Evolutionary conservation across 2,888 invertebrate genomes (phyloP).

Genomic region (Isoperla grammatica): DNA sequence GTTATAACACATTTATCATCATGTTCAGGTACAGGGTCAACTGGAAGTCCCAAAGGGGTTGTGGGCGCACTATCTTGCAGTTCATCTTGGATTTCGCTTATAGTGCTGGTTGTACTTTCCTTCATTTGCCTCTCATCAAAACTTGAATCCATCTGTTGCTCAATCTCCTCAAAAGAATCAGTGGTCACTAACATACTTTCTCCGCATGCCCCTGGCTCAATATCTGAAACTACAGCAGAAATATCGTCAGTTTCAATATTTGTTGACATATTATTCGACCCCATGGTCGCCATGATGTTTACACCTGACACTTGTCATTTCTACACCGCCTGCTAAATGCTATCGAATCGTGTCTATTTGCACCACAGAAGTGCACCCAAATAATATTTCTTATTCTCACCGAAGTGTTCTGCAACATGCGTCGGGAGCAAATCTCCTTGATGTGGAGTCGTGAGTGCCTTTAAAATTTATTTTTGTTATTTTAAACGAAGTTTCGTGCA

Average conservation of each 20-base stretch:
- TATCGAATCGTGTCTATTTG: no score
- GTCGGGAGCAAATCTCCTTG: no score
- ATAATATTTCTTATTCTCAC: no score
- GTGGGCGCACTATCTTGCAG: slow-evolving; percentile 41
- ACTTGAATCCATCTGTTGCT: slow-evolving; percentile 58
- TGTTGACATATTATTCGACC: background rate
- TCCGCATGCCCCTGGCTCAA: slow-evolving; percentile 54
- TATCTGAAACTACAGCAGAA: slow-evolving; percentile 31
- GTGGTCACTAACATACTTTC: slow-evolving; percentile 67
- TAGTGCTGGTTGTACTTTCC: slow-evolving; percentile 51
- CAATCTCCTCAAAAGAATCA: slow-evolving; percentile 65
- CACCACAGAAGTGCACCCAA: no score
- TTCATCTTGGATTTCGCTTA: slow-evolving; percentile 55
- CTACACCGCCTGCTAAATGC: no score
- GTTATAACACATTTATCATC: slow-evolving; percentile 26
- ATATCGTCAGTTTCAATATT: slow-evolving; percentile 23
- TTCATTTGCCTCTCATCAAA: slow-evolving; percentile 53
- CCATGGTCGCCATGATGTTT: slow-evolving; percentile 14
- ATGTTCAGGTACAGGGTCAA: slow-evolving; percentile 23
- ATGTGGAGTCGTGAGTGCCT: no score
- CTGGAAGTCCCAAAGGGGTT: slow-evolving; percentile 11
- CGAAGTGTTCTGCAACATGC: no score
- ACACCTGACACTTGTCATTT: background rate
- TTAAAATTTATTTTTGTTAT: no score
- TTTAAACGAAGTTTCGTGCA: no score